These are phyloP conservation scores for Phyllotis vaccarum DNA, from an alignment of 2,797 vertebrate genomes.

Conservation along the genomic window DNA sequence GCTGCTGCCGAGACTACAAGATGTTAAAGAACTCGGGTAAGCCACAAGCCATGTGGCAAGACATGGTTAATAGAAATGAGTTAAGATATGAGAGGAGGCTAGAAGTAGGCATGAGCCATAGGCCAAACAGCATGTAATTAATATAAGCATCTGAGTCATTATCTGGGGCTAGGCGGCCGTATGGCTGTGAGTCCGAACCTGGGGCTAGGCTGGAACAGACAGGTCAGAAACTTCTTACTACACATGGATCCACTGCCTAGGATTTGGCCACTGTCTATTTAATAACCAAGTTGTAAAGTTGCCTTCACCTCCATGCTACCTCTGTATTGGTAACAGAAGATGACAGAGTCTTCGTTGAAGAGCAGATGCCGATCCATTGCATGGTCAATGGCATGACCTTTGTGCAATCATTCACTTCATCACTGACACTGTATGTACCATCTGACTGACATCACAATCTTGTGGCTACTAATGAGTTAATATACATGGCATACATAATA, in stretches of 20 bases:
- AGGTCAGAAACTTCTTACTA: no score
- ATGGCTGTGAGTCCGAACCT: no score
- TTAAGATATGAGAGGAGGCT: no score
- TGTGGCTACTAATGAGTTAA: not conserved
- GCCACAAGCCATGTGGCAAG: no score
- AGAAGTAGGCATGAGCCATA: no score
- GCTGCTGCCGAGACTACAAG: no score
- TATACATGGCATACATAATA: not conserved
- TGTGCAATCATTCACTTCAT: not conserved
- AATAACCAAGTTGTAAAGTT: not conserved
- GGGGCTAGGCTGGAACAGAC: no score
- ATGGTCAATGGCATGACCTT: not conserved
- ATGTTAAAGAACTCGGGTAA: no score
- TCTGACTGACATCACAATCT: not conserved
- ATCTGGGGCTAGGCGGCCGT: no score
- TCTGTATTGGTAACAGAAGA: rapidly evolving
- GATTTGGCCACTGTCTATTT: not conserved
- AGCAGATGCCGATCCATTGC: not conserved
- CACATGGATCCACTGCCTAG: not conserved
- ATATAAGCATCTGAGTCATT: no score
- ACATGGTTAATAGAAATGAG: no score
- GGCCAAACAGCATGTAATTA: no score
- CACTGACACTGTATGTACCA: not conserved
- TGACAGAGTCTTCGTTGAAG: not conserved
- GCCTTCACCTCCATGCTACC: not conserved